These are phyloP conservation scores for Casuarius casuarius DNA, from an alignment of 2,113 vertebrate species.

Conservation along the genomic window DNA sequence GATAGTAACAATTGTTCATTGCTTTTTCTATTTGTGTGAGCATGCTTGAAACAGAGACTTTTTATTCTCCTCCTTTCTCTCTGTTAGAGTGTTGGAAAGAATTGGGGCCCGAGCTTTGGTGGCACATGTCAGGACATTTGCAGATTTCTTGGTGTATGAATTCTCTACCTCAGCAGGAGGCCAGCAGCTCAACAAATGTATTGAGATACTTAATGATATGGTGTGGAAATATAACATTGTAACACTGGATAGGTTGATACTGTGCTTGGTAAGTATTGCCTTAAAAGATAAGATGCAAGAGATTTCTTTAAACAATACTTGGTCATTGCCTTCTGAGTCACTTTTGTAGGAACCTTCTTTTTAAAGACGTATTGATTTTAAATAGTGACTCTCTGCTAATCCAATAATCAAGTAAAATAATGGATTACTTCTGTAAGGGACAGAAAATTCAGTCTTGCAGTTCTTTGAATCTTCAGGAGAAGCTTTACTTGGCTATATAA, in stretches of 20 bases:
- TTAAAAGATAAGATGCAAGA: not conserved
- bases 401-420: not conserved
- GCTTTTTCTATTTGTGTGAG: not conserved
- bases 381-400: not conserved
- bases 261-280: slow-evolving; percentile 89
- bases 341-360: not conserved
- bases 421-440: not conserved
- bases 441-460: not conserved
- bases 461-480: not conserved
- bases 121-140: slow-evolving; percentile 96
- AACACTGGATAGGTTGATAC: slow-evolving; percentile 93
- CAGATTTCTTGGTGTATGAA: slow-evolving; percentile 97
- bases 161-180: slow-evolving; percentile 98
- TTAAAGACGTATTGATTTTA: not conserved
- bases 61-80: not conserved
- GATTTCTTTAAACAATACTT: not conserved
- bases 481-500: not conserved
- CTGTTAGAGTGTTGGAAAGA: slow-evolving; percentile 89
- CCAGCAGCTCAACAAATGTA: slow-evolving; percentile 98
- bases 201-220: slow-evolving; percentile 99
- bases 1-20: not conserved
- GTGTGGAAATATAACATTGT: slow-evolving; percentile 99
- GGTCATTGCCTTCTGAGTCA: not conserved
- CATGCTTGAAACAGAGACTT: not conserved
- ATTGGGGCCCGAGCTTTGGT: slow-evolving; percentile 96